A percentile compares a stretch with the other conserved stretches of the same genome.
Evolutionary conservation across 2,113 vertebrate species (phyloP).

Genomic region (Arothron firmamentum): DNA sequence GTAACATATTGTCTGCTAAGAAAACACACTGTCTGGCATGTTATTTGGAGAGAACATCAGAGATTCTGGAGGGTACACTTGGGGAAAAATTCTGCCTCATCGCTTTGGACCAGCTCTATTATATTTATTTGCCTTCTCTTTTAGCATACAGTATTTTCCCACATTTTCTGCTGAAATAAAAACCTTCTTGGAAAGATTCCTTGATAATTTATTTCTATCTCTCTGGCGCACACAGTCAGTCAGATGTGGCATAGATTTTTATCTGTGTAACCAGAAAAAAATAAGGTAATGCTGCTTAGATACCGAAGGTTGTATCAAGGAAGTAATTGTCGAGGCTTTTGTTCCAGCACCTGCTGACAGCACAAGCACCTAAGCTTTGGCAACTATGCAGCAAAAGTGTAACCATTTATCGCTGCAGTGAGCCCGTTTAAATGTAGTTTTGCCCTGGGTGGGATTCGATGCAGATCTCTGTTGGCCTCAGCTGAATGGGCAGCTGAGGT

Average conservation of each 20-base stretch:
- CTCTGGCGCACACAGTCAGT: conserved; percentile 18
- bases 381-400: conserved; percentile 19
- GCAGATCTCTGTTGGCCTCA: conserved; percentile 1
- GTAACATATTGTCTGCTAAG: background rate
- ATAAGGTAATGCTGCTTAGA: conserved; percentile 17
- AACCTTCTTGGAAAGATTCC: conserved; percentile 43
- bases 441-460: conserved; percentile 26
- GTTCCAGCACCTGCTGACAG: conserved; percentile 20
- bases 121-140: conserved; percentile 49
- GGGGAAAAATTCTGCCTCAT: conserved; percentile 24
- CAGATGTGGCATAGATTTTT: conserved; percentile 22
- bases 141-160: conserved; percentile 39
- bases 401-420: conserved; percentile 6
- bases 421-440: conserved; percentile 23
- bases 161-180: conserved; percentile 40
- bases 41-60: conserved; percentile 42
- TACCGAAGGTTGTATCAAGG: conserved; percentile 10
- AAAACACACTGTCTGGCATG: conserved; percentile 29
- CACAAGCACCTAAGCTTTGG: conserved; percentile 3
- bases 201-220: conserved; percentile 28
- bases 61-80: background rate
- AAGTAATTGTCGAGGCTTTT: conserved; percentile 13
- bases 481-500: conserved; percentile 32
- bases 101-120: conserved; percentile 35
- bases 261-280: conserved; percentile 7